Percentiles rank a stretch among this genome's conserved stretches.
These are phyloP conservation scores for Antheraea mylitta DNA, from an alignment of 1,140 invertebrate species.

Conservation along the genomic window DNA sequence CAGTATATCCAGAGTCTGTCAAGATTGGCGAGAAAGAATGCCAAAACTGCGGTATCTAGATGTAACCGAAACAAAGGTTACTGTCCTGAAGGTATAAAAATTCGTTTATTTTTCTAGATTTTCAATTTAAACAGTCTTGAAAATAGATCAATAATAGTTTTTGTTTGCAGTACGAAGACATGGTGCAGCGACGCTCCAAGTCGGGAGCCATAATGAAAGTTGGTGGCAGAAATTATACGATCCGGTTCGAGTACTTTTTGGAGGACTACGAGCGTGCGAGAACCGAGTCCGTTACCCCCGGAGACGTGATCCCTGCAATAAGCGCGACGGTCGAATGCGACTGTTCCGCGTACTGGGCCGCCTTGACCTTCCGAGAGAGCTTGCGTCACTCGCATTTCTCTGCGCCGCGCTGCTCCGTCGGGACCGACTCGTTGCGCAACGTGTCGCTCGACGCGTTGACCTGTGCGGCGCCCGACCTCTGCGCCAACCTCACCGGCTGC, in stretches of 20 bases:
- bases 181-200: neutral
- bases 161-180: neutral
- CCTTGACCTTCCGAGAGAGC: slow-evolving; percentile 26
- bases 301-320: neutral
- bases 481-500: slow-evolving; percentile 3
- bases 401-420: neutral
- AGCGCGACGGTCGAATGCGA: slow-evolving; percentile 21
- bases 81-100: neutral
- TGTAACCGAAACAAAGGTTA: neutral
- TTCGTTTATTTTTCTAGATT: neutral
- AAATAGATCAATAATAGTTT: neutral
- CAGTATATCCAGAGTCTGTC: neutral
- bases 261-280: neutral
- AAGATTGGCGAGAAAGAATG: neutral
- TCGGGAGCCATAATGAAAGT: neutral
- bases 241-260: neutral
- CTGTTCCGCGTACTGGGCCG: slow-evolving; percentile 29
- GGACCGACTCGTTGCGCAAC: neutral
- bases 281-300: neutral
- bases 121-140: too few species aligned
- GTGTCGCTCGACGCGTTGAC: slow-evolving; percentile 5
- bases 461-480: slow-evolving; percentile 8
- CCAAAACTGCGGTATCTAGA: neutral
- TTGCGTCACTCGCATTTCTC: neutral
- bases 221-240: neutral